Evolutionary conservation across 2,113 vertebrate genomes (phyloP), one percentile per base, ranked within the genome.

Genomic region (Carassius auratus): DNA sequence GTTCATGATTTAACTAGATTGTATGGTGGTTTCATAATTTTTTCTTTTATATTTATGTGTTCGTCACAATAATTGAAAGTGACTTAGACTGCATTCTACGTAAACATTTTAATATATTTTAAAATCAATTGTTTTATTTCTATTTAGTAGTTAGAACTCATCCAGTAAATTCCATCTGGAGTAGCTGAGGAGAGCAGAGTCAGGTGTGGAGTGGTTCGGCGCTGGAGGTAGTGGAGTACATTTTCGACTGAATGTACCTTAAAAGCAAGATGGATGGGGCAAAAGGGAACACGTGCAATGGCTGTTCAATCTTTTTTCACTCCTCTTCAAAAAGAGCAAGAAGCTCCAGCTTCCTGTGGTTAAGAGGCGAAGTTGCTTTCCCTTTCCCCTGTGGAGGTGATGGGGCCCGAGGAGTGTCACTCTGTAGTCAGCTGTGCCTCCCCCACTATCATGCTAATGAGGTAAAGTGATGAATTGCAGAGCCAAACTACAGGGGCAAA

Each of bases 401-500:
- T 79, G 76, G 33, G 59, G 64, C 91, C 91, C 76, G 85, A 68
- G 80, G 87, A 90, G 86, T 90, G 90, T 90, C 85, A 88, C 89
- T 88, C 86, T 68, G 81, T 83, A 90, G 91, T 87, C 85, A 88
- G 59, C 66, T 15, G 80, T 76, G 42, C 84, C 78, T 82, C 86
- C 50, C 85, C 90, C 38, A 74, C 91, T 88, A 90, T 84, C 90
- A 88, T 87, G 89, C 87, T 93, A 93, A 94, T 94, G 91, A 94
- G 93, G 92, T 94, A 92, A 92, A 93, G 91, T 90, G 87, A 91
- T 36, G 12, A 92, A 93, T 92, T 88, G 90, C 89, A 92, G 89
- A 91, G 90, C 90, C 90, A 90, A 91, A 91, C 90, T 87, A 30
- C 86, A 64, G 86, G 83, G 83, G 84, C 68, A 75, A 68, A 81